phyloP scores from a whole-genome alignment of 2,888 invertebrate genomes.

The Gari tellinella region DNA sequence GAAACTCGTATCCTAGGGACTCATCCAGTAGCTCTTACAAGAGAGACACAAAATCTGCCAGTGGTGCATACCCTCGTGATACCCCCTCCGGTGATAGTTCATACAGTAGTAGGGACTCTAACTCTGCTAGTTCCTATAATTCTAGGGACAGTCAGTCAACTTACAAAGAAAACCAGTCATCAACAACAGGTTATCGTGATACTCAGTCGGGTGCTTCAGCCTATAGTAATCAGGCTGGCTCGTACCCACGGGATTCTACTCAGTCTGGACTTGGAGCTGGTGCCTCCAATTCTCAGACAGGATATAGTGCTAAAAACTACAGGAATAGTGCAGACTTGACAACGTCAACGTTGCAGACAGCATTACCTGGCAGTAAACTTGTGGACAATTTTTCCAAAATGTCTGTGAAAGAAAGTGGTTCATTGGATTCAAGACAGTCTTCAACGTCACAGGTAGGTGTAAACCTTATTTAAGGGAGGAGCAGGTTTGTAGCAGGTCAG shows the following conservation, averaged over 20 bases:
- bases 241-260: constrained; percentile 45
- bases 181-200: constrained; percentile 45
- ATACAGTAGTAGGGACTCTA: constrained; percentile 29
- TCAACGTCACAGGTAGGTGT: constrained; percentile 57
- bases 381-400: constrained; percentile 80
- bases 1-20: constrained; percentile 69
- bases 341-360: constrained; percentile 65
- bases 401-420: constrained; percentile 75
- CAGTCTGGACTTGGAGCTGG: constrained; percentile 54
- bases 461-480: not conserved
- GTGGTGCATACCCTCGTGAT: constrained; percentile 52
- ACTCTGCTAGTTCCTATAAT: constrained; percentile 45
- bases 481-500: no score
- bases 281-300: constrained; percentile 70
- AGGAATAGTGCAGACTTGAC: constrained; percentile 40
- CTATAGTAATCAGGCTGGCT: constrained; percentile 46
- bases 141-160: constrained; percentile 43
- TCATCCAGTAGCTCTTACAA: constrained; percentile 50
- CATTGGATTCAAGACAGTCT: constrained; percentile 63
- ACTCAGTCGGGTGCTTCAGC: constrained; percentile 49
- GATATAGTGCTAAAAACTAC: constrained; percentile 72
- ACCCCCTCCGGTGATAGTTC: constrained; percentile 45
- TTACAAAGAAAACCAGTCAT: constrained; percentile 26
- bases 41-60: constrained; percentile 58
- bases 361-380: constrained; percentile 76